Percentiles rank a stretch among this genome's conserved stretches.
Conservation (phyloP, 2,797 vertebrate species). For the Dallia pectoralis region DNA sequence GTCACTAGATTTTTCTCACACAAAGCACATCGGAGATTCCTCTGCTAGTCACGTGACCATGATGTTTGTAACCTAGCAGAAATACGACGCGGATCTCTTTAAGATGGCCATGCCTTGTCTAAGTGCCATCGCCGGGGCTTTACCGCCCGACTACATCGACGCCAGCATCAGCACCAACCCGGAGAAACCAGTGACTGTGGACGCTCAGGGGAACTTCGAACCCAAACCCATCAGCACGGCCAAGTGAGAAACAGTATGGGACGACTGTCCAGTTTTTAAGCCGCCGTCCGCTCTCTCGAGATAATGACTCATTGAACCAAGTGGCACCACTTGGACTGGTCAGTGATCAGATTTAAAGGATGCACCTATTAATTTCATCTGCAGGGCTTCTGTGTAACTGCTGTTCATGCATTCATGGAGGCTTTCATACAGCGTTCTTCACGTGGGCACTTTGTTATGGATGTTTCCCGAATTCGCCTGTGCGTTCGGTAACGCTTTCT, state of each 20-base stretch:
- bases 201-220: conserved; percentile 96
- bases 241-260: conserved; percentile 78
- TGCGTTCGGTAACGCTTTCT: conserved; percentile 19
- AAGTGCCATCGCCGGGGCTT: conserved; percentile 93
- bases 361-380: conserved; percentile 4
- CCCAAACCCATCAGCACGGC: conserved; percentile 92
- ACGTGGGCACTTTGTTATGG: not conserved
- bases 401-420: conserved; percentile 8
- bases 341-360: not conserved
- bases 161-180: conserved; percentile 80
- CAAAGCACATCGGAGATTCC: not conserved
- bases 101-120: conserved; percentile 98
- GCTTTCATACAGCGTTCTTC: conserved; percentile 6
- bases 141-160: conserved; percentile 95
- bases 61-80: conserved; percentile 70
- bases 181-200: conserved; percentile 90
- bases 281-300: conserved; percentile 14
- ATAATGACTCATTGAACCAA: not conserved
- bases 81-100: conserved; percentile 94
- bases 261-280: not conserved
- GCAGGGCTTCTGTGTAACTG: not conserved
- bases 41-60: not conserved
- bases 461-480: not conserved
- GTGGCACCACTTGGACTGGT: not conserved
- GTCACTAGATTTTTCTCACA: too few relatives aligned